Conservation (phyloP, 2,797 vertebrate genomes). For the Mus spretus region DNA sequence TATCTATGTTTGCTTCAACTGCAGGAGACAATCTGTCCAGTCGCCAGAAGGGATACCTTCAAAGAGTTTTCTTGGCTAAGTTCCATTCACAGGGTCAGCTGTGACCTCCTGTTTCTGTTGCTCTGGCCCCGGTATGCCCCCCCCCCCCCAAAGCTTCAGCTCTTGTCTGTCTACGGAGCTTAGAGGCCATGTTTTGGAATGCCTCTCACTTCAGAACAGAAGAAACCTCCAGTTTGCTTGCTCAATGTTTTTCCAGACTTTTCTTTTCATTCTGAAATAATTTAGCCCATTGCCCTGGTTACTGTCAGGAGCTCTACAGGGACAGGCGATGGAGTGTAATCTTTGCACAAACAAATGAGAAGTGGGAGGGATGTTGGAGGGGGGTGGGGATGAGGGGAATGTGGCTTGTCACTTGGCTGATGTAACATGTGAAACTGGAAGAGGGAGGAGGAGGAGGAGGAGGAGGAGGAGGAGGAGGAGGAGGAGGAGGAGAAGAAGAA, state of each 20-base stretch:
- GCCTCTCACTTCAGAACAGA: constrained; percentile 69
- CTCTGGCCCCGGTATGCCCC: constrained; percentile 66
- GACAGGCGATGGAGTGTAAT: constrained; percentile 74
- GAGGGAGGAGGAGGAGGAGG: background rate
- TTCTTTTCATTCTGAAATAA: constrained; percentile 65
- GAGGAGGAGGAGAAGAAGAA: too few relatives aligned
- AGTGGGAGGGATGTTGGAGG: constrained; percentile 67
- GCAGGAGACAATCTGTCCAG: constrained; percentile 72
- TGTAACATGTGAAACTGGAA: constrained; percentile 67
- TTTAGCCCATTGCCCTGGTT: constrained; percentile 59
- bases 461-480: too few relatives aligned
- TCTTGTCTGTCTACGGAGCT: constrained; percentile 65
- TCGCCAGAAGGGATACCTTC: constrained; percentile 70
- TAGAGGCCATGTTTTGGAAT: constrained; percentile 60
- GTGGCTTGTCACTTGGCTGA: constrained; percentile 65
- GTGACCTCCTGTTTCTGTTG: constrained; percentile 77
- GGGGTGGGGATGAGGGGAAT: background rate
- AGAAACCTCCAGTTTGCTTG: constrained; percentile 71
- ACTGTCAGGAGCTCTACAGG: constrained; percentile 74
- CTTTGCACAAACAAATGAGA: constrained; percentile 70
- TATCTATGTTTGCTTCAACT: constrained; percentile 75
- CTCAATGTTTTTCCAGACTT: constrained; percentile 79
- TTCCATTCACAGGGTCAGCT: constrained; percentile 33
- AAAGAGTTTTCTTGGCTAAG: constrained; percentile 70
- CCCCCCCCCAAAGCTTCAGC: constrained; percentile 35